Evolutionary conservation across 1,140 invertebrate genomes (phyloP), one percentile per base, ranked within the genome.

Genomic region (Nomia melanderi): DNA sequence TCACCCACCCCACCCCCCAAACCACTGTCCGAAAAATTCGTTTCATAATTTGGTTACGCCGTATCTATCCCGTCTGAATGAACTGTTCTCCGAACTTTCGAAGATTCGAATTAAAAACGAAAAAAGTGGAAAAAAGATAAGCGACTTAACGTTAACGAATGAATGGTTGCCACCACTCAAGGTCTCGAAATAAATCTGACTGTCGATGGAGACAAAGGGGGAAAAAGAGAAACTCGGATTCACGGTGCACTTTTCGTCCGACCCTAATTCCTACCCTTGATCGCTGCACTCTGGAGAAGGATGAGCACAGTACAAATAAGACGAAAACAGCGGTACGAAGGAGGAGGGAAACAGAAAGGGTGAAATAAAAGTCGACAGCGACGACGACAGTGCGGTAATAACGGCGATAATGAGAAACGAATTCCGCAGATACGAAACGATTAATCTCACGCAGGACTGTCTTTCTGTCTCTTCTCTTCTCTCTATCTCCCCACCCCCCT

Each of bases 211-310:
- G n/a, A n/a, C n/a, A n/a, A n/a, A n/a, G n/a, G n/a, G 20, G 11
- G 3, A 57, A 39, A 33, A 25, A 67, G 0, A 23, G 5, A 59
- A n/a, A 9, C 29, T 23, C 39, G 73, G 82, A 84, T 81, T 81
- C 75, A 85, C 82, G 67, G 64, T 83, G 71, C 72, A 78, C 78
- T 78, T 62, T n/a, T 54, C 60, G n/a, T 39, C 66, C 71, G 71
- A 66, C 71, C 63, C 70, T 84, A 81, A 78, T 79, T 76, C 79
- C 79, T 80, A 81, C 66, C 75, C 83, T 76, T 84, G 70, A 81
- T 85, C 82, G 75, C 70, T 75, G 77, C 63, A 78, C 53, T 78
- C 63, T 17, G 20, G 78, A 80, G 71, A 60, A 59, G 57, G 79
- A 77, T 67, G 72, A 80, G 78, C 59, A 57, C 50, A 77, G 73